Evolutionary conservation across 2,888 invertebrate genomes (phyloP).

Genomic region (Protodeltote pygarga): DNA sequence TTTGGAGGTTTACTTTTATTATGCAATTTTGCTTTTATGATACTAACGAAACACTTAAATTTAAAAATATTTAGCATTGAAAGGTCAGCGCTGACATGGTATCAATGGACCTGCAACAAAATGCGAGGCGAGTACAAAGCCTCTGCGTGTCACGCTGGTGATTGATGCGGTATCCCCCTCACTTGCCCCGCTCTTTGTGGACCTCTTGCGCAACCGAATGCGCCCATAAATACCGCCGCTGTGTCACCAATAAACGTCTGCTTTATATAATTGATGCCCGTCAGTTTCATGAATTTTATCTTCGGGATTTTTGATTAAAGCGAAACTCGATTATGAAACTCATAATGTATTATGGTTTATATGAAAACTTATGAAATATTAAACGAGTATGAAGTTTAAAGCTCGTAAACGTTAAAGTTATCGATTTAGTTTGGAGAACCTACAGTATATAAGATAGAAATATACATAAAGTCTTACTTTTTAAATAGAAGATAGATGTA

Average conservation of each 20-base stretch:
- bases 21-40: conserved; percentile 36
- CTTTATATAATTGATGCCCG: conserved; percentile 32
- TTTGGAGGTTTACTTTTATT: conserved; percentile 34
- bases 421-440: too few relatives aligned
- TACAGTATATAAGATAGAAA: too few relatives aligned
- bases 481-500: too few relatives aligned
- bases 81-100: conserved; percentile 61
- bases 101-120: conserved; percentile 68
- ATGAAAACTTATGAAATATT: too few relatives aligned
- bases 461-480: too few relatives aligned
- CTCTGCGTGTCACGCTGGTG: conserved; percentile 76
- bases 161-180: conserved; percentile 68
- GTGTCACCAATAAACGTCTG: conserved; percentile 53
- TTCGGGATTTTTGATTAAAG: too few relatives aligned
- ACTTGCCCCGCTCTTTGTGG: conserved; percentile 60
- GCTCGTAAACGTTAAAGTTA: too few relatives aligned
- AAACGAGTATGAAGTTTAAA: too few relatives aligned
- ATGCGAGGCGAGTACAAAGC: conserved; percentile 66
- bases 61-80: conserved; percentile 49
- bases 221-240: conserved; percentile 58
- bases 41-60: conserved; percentile 25
- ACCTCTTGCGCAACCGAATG: conserved; percentile 66
- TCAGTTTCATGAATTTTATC: too few relatives aligned
- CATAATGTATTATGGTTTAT: too few relatives aligned
- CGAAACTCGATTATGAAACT: too few relatives aligned